A percentile compares a stretch with the other conserved stretches of the same genome.
phyloP scores from a whole-genome alignment of 2,888 invertebrate genomes.

The Choristoneura rosaceana region DNA sequence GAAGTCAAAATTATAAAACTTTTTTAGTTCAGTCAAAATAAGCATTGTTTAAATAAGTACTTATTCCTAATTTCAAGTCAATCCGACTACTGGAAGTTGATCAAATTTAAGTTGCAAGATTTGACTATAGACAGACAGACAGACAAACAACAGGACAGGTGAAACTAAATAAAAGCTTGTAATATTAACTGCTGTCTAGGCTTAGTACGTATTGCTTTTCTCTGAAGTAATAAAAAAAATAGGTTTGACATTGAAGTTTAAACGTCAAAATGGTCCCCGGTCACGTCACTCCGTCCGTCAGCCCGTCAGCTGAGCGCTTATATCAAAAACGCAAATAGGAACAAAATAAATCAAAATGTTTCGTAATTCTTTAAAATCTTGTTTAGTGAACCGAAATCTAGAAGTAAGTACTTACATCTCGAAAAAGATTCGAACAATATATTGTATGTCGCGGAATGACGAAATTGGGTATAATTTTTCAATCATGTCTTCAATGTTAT shows the following conservation, averaged over 20 bases:
- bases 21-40: too few relatives aligned
- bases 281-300: not conserved
- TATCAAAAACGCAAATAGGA: conserved; percentile 32
- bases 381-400: conserved; percentile 51
- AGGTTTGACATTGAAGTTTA: not conserved
- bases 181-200: too few relatives aligned
- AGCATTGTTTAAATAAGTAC: too few relatives aligned
- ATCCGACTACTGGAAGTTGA: too few relatives aligned
- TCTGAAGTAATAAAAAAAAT: not conserved
- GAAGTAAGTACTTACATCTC: conserved; percentile 55
- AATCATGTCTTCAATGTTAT: conserved; percentile 23
- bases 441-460: not conserved
- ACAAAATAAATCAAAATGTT: conserved; percentile 56
- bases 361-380: conserved; percentile 58
- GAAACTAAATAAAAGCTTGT: too few relatives aligned
- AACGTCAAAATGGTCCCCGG: not conserved
- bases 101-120: too few relatives aligned
- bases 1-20: too few relatives aligned
- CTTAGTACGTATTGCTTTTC: not conserved
- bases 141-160: too few relatives aligned
- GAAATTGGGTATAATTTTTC: conserved; percentile 21
- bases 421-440: not conserved
- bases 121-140: too few relatives aligned
- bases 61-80: too few relatives aligned
- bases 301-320: conserved; percentile 18